phyloP scores from a whole-genome alignment of 2,113 vertebrate genomes.

The Epinephelus fuscoguttatus region DNA sequence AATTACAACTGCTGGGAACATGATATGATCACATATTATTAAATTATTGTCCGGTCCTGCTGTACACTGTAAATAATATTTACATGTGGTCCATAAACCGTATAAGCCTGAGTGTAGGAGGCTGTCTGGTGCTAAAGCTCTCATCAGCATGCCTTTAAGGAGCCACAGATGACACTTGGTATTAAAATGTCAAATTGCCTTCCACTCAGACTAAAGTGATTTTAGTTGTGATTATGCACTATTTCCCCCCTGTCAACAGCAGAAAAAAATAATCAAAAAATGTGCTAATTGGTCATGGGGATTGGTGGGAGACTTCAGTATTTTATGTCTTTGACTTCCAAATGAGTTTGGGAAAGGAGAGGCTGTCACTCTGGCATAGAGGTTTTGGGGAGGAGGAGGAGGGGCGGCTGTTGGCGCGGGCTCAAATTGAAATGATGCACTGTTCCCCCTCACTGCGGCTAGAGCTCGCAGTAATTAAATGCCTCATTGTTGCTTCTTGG shows the following conservation, averaged over 20 bases:
- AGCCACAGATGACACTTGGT: slow-evolving; percentile 69
- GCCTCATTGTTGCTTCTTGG: slow-evolving; percentile 86
- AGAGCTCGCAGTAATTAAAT: slow-evolving; percentile 84
- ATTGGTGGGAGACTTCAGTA: slow-evolving; percentile 79
- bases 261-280: slow-evolving; percentile 69
- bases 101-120: slow-evolving; percentile 4
- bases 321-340: slow-evolving; percentile 82
- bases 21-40: neutral
- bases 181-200: slow-evolving; percentile 81
- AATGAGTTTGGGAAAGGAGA: slow-evolving; percentile 81
- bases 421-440: slow-evolving; percentile 85
- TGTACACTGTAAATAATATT: slow-evolving; percentile 15
- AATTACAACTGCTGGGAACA: neutral
- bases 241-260: slow-evolving; percentile 69
- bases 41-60: neutral
- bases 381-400: slow-evolving; percentile 64
- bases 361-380: slow-evolving; percentile 73
- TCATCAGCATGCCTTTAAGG: slow-evolving; percentile 69
- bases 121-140: slow-evolving; percentile 21
- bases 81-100: slow-evolving; percentile 39
- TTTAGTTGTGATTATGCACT: slow-evolving; percentile 80
- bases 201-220: slow-evolving; percentile 77
- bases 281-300: slow-evolving; percentile 82
- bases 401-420: slow-evolving; percentile 69
- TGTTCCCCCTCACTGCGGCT: slow-evolving; percentile 82